These are phyloP conservation scores for Venturia canescens DNA, from an alignment of 1,140 invertebrate species.

Conservation along the genomic window DNA sequence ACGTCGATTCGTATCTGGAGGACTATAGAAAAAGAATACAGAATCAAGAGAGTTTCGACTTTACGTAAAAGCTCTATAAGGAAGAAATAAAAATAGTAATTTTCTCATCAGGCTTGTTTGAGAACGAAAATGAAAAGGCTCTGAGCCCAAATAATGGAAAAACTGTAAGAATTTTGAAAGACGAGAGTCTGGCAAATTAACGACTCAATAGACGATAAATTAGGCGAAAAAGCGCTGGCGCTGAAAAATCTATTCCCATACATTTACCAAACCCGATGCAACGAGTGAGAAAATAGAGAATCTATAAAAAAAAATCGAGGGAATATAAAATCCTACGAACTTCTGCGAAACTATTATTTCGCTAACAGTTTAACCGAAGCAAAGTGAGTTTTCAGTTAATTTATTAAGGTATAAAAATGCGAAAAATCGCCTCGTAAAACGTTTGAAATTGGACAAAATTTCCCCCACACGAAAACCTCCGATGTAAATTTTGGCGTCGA, in stretches of 20 bases:
- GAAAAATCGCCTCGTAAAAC: too few relatives aligned
- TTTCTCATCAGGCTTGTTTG: too few relatives aligned
- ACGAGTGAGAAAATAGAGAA: not conserved
- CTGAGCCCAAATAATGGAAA: not conserved
- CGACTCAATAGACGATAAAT: not conserved
- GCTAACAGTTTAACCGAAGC: too few relatives aligned
- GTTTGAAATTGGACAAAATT: too few relatives aligned
- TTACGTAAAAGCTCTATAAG: conserved; percentile 55
- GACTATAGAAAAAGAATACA: conserved; percentile 90
- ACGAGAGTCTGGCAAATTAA: not conserved
- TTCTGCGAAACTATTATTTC: too few relatives aligned
- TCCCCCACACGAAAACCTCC: too few relatives aligned
- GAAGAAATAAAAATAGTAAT: too few relatives aligned
- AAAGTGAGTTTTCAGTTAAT: too few relatives aligned
- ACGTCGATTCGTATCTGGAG: conserved; percentile 91
- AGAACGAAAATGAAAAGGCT: not conserved
- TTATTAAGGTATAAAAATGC: too few relatives aligned
- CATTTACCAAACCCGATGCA: not conserved
- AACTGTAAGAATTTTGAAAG: not conserved
- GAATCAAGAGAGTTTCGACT: conserved; percentile 85
- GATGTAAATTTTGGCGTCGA: too few relatives aligned
- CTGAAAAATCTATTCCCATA: not conserved
- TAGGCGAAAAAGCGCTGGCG: conserved; percentile 21
- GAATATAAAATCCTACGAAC: too few relatives aligned
- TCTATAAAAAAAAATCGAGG: not conserved